phyloP scores from a whole-genome alignment of 2,113 vertebrate species.

The Oophaga pumilio region DNA sequence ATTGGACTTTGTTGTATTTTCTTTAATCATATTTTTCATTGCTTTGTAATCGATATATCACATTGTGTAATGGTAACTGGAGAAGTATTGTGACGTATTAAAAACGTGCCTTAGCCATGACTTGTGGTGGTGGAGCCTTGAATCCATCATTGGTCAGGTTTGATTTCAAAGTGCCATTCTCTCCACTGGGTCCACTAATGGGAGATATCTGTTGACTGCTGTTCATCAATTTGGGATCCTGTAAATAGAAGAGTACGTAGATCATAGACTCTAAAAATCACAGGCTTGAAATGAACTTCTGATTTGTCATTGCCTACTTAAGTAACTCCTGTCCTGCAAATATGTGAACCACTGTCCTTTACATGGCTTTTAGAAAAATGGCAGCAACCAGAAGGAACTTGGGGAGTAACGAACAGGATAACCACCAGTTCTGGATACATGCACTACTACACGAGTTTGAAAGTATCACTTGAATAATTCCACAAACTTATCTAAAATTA shows the following conservation, averaged over 20 bases:
- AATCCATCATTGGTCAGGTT: constrained; percentile 20
- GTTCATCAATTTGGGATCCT: constrained; percentile 63
- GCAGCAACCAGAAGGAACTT: no score
- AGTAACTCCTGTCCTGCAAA: background rate
- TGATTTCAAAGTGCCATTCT: constrained; percentile 60
- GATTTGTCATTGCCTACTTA: background rate
- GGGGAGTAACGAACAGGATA: no score
- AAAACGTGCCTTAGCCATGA: constrained; percentile 22
- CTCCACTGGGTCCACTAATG: constrained; percentile 47
- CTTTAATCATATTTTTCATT: background rate
- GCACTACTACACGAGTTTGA: no score
- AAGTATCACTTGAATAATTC: background rate
- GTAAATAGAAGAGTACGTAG: background rate
- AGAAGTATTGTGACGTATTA: background rate
- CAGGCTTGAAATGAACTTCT: background rate
- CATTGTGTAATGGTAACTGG: background rate
- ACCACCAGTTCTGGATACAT: no score
- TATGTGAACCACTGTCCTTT: no score
- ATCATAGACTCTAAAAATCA: background rate
- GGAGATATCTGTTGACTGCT: constrained; percentile 57
- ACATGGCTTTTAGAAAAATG: no score
- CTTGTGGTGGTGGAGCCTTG: background rate
- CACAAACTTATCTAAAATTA: background rate
- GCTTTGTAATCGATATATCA: background rate
- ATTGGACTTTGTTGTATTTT: no score